Evolutionary conservation across 1,140 invertebrate species (phyloP).

Genomic region (Hyphantria cunea): DNA sequence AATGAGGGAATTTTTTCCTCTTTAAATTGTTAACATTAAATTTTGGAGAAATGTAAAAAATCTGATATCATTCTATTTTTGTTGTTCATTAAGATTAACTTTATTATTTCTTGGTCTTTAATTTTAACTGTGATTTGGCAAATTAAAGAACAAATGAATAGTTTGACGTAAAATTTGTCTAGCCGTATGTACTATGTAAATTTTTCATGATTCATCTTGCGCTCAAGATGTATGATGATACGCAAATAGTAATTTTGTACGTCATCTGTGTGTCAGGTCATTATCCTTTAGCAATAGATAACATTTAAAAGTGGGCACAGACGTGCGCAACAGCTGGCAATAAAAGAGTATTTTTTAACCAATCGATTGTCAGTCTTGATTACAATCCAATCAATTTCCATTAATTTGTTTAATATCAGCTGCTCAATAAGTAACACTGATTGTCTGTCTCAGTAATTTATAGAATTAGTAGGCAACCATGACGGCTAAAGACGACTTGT

Average conservation of each 20-base stretch:
- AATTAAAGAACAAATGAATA: constrained; percentile 3
- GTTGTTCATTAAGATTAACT: constrained; percentile 60
- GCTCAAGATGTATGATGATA: too few relatives aligned
- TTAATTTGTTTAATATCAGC: constrained; percentile 27
- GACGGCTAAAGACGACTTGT: constrained; percentile 20
- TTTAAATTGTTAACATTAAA: constrained; percentile 76
- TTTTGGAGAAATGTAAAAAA: constrained; percentile 64
- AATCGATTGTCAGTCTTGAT: constrained; percentile 22
- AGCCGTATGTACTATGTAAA: constrained; percentile 5
- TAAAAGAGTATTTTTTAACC: neutral
- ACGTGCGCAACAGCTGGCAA: too few relatives aligned
- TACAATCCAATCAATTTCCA: constrained; percentile 21
- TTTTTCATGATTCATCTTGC: neutral
- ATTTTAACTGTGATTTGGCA: constrained; percentile 34
- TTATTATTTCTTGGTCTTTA: constrained; percentile 43
- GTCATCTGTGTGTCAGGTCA: too few relatives aligned
- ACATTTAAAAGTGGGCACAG: too few relatives aligned
- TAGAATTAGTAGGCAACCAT: constrained; percentile 15
- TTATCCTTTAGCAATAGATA: too few relatives aligned
- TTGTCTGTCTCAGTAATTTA: constrained; percentile 26
- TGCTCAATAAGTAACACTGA: constrained; percentile 22
- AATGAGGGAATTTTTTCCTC: constrained; percentile 68
- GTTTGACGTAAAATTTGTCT: constrained; percentile 5
- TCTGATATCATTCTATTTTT: constrained; percentile 61
- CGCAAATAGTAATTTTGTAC: too few relatives aligned